Percentiles rank a stretch among this genome's conserved stretches.
phyloP scores from a whole-genome alignment of 2,113 vertebrate genomes.

The Sarotherodon lohbergeri region DNA sequence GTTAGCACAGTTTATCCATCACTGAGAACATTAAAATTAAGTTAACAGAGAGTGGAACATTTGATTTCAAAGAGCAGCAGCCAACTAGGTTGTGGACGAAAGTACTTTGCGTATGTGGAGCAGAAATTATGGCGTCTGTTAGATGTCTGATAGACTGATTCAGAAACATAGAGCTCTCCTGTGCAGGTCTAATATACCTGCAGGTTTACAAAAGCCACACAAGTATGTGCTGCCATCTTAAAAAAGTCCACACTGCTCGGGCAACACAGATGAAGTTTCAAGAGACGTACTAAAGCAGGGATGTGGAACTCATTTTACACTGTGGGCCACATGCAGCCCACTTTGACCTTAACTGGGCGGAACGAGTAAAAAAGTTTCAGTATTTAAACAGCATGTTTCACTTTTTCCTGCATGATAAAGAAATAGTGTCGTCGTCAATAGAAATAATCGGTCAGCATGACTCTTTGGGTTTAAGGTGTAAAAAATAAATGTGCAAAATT shows the following conservation, averaged over 20 bases:
- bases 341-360: not conserved
- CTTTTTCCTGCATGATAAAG: not conserved
- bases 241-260: not conserved
- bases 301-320: not conserved
- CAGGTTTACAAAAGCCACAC: not conserved
- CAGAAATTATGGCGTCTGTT: not conserved
- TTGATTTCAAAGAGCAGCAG: slow-evolving; percentile 2
- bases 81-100: not conserved
- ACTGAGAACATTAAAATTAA: slow-evolving; percentile 20
- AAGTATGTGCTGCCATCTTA: not conserved
- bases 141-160: not conserved
- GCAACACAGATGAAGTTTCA: not conserved
- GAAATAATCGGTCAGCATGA: not conserved
- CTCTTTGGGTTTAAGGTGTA: not conserved
- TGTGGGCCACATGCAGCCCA: not conserved
- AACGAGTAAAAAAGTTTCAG: not conserved
- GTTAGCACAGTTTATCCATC: slow-evolving; percentile 25
- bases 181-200: not conserved
- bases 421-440: not conserved
- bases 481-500: not conserved
- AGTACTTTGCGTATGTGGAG: not conserved
- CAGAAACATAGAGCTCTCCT: not conserved
- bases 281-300: not conserved
- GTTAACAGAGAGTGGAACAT: slow-evolving; percentile 13
- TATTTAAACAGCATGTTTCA: rapidly evolving